Evolutionary conservation across 1,140 invertebrate species (phyloP).

Genomic region (Temnothorax curvispinosus): DNA sequence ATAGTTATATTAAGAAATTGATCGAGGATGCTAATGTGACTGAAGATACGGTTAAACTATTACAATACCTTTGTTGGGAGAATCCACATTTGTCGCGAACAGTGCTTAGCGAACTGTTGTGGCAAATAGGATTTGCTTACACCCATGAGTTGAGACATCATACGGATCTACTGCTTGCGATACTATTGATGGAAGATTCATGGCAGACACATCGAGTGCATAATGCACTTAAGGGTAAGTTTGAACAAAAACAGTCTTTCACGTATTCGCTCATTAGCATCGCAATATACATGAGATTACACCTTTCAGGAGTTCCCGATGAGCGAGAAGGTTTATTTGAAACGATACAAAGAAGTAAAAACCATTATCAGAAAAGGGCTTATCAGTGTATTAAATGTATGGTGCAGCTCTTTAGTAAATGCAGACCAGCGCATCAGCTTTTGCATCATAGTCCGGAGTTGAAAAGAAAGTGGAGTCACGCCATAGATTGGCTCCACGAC

Average conservation of each 20-base stretch:
- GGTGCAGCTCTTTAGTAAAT: slow-evolving; percentile 95
- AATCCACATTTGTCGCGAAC: slow-evolving; percentile 96
- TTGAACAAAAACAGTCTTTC: not conserved
- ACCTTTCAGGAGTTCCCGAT: slow-evolving; percentile 91
- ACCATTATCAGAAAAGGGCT: slow-evolving; percentile 97
- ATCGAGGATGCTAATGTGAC: slow-evolving; percentile 97
- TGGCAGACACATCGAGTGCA: slow-evolving; percentile 98
- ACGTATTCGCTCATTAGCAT: not conserved
- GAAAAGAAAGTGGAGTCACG: slow-evolving; percentile 94
- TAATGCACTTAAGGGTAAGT: slow-evolving; percentile 94
- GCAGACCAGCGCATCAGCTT: slow-evolving; percentile 90
- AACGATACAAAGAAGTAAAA: slow-evolving; percentile 96
- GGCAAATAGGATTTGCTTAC: slow-evolving; percentile 97
- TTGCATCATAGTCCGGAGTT: slow-evolving; percentile 92
- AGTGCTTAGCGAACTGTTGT: slow-evolving; percentile 95
- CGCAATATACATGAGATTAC: not conserved
- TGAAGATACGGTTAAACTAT: slow-evolving; percentile 95
- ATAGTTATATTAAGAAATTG: slow-evolving; percentile 96
- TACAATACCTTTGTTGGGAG: slow-evolving; percentile 98
- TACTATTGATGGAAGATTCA: slow-evolving; percentile 96
- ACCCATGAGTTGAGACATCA: slow-evolving; percentile 97
- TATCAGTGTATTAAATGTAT: slow-evolving; percentile 99
- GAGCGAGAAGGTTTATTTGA: slow-evolving; percentile 97
- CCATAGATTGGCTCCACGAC: slow-evolving; percentile 97
- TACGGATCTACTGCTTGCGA: slow-evolving; percentile 94